Base-by-base conservation (phyloP, 2,797 vertebrate species). In the Acipenser transmontanus region DNA sequence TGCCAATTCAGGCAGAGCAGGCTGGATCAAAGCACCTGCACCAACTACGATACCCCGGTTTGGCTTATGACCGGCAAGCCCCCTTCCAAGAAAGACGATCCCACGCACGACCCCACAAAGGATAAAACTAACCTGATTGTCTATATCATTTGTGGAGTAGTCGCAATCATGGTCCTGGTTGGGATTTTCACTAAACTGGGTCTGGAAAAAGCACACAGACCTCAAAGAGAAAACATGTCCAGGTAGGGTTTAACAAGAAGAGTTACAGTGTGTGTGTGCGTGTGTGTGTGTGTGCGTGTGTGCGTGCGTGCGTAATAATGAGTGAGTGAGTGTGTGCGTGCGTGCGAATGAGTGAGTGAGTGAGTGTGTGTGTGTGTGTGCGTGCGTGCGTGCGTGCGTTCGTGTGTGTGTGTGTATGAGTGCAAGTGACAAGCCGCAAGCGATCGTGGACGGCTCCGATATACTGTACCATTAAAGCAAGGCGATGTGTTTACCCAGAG, bases 101-200 rank as follows among this genome's bases (percentile, higher is more conserved):
- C 92, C 66, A 72, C 92, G 66, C 89, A 92, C 60, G 95, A 95
- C 78, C 93, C 91, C 78, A 95, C 94, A 81, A 94, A 93, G 86
- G 96, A 98, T 91, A 98, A 98, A 86, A 98, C 96, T 70, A 98
- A 98, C 90, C 89, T 98, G 74, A 96, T 98, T 66, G 96, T 98
- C 70, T 98, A 98, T 85, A 94, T 98, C 79, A 95, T 98, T 75
- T 98, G 96, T 80, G 96, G 94, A 87, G 95, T 98, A 80, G 96
- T 98, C 85, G 96, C 96, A 62, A 92, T 98, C 74, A 97, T 98
- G 96, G 96, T 96, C 70, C 90, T 98, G 17, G 96, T 98, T 79
- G 96, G 96, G 73, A 98, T 98, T 86, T 98, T 98, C 93, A 98
- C 96, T 78, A 99, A 99, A 81, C 80, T 98, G 78, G 95, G 95